Conservation (phyloP, 2,113 vertebrate species). For the Sphaerodactylus townsendi region DNA sequence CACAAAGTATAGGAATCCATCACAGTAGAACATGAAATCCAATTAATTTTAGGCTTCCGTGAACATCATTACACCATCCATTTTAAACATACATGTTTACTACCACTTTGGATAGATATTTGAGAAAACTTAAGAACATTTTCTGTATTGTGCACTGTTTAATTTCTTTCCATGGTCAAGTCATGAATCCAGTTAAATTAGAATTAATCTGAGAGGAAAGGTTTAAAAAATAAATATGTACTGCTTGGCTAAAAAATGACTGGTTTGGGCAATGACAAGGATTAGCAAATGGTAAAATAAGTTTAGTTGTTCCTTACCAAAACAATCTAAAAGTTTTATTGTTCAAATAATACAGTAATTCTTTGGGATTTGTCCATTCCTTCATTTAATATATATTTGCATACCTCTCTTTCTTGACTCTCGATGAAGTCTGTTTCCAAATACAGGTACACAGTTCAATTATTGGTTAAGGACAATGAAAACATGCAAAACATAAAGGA, state of each 20-base stretch:
- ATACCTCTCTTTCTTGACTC: too few species aligned
- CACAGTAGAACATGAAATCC: slow-evolving; percentile 63
- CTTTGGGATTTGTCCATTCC: background rate
- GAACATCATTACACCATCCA: slow-evolving; percentile 51
- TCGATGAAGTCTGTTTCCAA: too few species aligned
- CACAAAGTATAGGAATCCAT: slow-evolving; percentile 63
- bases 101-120: slow-evolving; percentile 45
- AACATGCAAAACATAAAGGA: too few species aligned
- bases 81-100: slow-evolving; percentile 53
- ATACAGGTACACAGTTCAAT: too few species aligned
- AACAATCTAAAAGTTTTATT: background rate
- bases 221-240: slow-evolving; percentile 9
- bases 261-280: background rate
- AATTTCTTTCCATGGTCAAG: slow-evolving; percentile 20
- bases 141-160: slow-evolving; percentile 14
- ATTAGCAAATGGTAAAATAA: background rate
- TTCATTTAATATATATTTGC: too few species aligned
- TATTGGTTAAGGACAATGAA: too few species aligned
- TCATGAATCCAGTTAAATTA: slow-evolving; percentile 26
- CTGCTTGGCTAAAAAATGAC: background rate
- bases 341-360: background rate
- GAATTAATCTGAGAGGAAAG: background rate
- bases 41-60: slow-evolving; percentile 68
- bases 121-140: slow-evolving; percentile 53
- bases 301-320: background rate